These are phyloP conservation scores for Luehdorfia chinensis DNA, from an alignment of 1,140 invertebrate genomes.

Conservation along the genomic window DNA sequence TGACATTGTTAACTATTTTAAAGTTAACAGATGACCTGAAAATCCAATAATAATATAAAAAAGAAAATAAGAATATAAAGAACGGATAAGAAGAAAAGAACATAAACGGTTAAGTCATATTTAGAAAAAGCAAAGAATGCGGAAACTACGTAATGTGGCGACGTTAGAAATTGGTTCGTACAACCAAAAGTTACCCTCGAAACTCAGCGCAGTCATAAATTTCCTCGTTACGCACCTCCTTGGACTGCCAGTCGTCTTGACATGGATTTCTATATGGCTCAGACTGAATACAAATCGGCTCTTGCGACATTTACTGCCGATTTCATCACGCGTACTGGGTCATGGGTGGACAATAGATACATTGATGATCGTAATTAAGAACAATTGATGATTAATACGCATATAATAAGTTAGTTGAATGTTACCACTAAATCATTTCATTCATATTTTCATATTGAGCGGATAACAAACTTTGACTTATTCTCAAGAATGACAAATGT, in stretches of 20 bases:
- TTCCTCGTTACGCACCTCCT: slow-evolving; percentile 55
- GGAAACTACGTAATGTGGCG: slow-evolving; percentile 7
- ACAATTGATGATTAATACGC: slow-evolving; percentile 37
- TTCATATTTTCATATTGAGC: too few relatives aligned
- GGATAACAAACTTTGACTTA: too few relatives aligned
- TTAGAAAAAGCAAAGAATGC: slow-evolving; percentile 7
- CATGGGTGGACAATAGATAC: slow-evolving; percentile 50
- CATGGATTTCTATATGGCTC: slow-evolving; percentile 70
- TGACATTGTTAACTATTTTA: neutral
- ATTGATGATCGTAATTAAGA: slow-evolving; percentile 24
- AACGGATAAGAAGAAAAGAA: too few relatives aligned
- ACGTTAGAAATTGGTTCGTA: slow-evolving; percentile 11
- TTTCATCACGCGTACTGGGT: slow-evolving; percentile 73
- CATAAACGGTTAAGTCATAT: too few relatives aligned
- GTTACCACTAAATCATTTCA: too few relatives aligned
- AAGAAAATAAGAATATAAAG: too few relatives aligned
- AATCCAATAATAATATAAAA: too few relatives aligned
- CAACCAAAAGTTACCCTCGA: slow-evolving; percentile 26
- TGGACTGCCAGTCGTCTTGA: slow-evolving; percentile 63
- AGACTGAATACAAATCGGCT: slow-evolving; percentile 62
- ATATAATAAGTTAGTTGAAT: too few relatives aligned
- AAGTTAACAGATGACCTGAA: too few relatives aligned
- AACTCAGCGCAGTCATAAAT: slow-evolving; percentile 45
- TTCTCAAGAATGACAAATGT: too few relatives aligned
- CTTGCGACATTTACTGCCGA: slow-evolving; percentile 61